phyloP scores from a whole-genome alignment of 2,797 vertebrate species.

The Benthosema pterotum region DNA sequence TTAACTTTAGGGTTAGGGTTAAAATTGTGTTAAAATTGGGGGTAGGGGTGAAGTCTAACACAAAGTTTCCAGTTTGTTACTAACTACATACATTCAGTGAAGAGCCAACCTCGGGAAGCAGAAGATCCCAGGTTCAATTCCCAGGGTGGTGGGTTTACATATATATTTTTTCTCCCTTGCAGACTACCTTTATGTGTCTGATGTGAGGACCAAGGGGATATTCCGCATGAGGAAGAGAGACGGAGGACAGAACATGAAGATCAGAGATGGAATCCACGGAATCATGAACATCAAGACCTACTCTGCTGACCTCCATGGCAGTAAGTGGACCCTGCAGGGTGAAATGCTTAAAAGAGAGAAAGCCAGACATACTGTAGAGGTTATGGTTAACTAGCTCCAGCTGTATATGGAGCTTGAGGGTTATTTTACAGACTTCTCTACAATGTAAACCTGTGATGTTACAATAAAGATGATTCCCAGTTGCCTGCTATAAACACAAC shows the following conservation, averaged over 20 bases:
- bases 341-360: too few species aligned
- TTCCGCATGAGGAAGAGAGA: slow-evolving; percentile 78
- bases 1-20: too few species aligned
- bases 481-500: too few species aligned
- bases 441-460: background rate
- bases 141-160: too few species aligned
- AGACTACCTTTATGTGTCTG: slow-evolving; percentile 77
- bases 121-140: too few species aligned
- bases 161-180: background rate
- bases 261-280: slow-evolving; percentile 72
- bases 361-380: background rate
- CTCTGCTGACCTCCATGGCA: slow-evolving; percentile 65
- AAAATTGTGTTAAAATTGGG: too few species aligned
- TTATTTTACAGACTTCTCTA: too few species aligned
- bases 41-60: too few species aligned
- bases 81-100: too few species aligned
- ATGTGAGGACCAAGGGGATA: slow-evolving; percentile 68
- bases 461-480: background rate
- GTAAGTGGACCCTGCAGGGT: slow-evolving; percentile 56
- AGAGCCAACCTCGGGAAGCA: too few species aligned
- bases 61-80: too few species aligned
- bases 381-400: background rate
- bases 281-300: slow-evolving; percentile 78
- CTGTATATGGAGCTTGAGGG: background rate
- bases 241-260: slow-evolving; percentile 67